Evolutionary conservation across 1,140 invertebrate genomes (phyloP), one percentile per base, ranked within the genome.

Genomic region (Cecropterus lyciades): DNA sequence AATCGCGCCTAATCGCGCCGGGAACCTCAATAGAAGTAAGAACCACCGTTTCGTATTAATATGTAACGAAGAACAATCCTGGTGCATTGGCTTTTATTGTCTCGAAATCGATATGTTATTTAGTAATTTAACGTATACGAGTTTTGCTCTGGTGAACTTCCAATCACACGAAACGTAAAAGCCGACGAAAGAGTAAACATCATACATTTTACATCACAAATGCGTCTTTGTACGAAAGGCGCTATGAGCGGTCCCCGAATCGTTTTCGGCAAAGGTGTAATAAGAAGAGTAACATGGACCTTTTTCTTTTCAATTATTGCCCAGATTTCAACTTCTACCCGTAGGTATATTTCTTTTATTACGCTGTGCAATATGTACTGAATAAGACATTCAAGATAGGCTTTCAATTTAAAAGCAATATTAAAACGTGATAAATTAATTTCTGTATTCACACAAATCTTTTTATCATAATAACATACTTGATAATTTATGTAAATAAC

Each of bases 41-140:
- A 69, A 75, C 77, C 69, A 72, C 70, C 51, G 77, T 83, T 72
- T 70, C 63, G 70, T n/a, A 79, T 84, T 79, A 84, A 84, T 82
- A 82, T 72, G 69, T 84, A 82, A 84, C 67, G 70, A 73, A 71
- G 73, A 73, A 71, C 77, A 84, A 84, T 81, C 78, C 78, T 68
- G 62, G 76, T 82, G 72, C 81, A 80, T 67, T 78, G 74, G 65
- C 79, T 82, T 79, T 80, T 79, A 77, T 76, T 76, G 75, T 79
- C 66, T 71, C 55, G 48, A 67, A 85, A 85, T 87, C 82, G 73
- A 84, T 84, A 85, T 49, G 45, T 62, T 62, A 62, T 45, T 62
- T 62, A 62, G 57, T 48, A 37, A 79, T 76, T 74, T 76, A 79
- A 67, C 68, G 65, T 68, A 68, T 69, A 73, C 60, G 67, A 69